Evolutionary conservation across 2,113 vertebrate species (phyloP).

Genomic region (Leptocoma aspasia): DNA sequence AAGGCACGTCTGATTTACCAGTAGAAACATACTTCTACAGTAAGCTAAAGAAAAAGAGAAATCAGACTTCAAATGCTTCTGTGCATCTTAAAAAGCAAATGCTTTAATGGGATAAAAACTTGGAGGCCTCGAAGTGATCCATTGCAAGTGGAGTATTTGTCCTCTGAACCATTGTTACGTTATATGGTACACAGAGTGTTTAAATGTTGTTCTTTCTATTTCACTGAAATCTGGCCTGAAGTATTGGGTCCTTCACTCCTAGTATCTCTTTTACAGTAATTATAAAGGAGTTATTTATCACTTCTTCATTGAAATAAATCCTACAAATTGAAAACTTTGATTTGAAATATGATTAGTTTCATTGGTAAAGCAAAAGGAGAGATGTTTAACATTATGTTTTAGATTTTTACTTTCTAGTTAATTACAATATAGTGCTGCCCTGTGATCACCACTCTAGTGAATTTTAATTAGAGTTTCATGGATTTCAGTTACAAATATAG

Average conservation of each 20-base stretch:
- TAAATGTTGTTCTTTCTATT: not conserved
- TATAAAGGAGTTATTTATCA: not conserved
- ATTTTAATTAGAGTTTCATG: constrained; percentile 23
- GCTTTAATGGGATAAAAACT: not conserved
- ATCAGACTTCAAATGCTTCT: not conserved
- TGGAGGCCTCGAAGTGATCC: not conserved
- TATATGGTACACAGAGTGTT: not conserved
- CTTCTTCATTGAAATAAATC: not conserved
- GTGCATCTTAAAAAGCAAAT: not conserved
- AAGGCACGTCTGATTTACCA: not conserved
- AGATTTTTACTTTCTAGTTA: not conserved
- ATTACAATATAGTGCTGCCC: not conserved
- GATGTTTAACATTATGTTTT: not conserved
- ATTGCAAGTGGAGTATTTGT: not conserved
- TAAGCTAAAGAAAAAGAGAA: not conserved
- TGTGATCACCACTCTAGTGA: not conserved
- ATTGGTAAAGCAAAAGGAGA: not conserved
- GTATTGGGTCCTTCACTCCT: not conserved
- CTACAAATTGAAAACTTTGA: not conserved
- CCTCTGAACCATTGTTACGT: not conserved
- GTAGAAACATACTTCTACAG: not conserved
- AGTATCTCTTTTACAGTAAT: not conserved
- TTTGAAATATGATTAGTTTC: not conserved
- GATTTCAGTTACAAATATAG: not conserved
- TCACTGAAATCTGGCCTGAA: not conserved